A percentile compares a stretch with the other conserved stretches of the same genome.
Conservation (phyloP, 2,113 vertebrate genomes). For the Eudyptes chrysolophus region DNA sequence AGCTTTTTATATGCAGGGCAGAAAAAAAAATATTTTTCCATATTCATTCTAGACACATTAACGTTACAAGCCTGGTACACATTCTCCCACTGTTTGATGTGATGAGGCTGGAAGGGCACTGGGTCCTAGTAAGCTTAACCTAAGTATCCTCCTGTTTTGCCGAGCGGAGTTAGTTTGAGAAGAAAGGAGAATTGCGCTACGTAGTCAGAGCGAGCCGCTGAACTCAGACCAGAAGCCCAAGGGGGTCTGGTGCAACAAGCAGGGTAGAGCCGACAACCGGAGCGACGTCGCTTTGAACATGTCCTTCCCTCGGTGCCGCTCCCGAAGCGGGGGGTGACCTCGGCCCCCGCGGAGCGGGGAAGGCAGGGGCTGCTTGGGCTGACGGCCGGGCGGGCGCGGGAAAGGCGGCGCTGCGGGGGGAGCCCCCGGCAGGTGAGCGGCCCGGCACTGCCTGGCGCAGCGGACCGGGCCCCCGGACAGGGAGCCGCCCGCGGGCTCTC, state of each 20-base stretch:
- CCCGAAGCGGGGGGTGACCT: background rate
- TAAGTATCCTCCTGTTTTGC: background rate
- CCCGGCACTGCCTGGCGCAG: background rate
- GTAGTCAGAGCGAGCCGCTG: background rate
- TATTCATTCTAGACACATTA: background rate
- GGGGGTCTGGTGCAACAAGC: background rate
- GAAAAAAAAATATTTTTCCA: background rate
- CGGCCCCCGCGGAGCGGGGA: background rate
- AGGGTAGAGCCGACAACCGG: background rate
- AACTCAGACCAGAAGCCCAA: background rate
- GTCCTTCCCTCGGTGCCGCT: background rate
- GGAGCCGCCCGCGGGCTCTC: background rate
- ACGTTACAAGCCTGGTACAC: accelerated
- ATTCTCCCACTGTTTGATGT: background rate
- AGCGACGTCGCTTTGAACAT: background rate
- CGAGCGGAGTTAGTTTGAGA: background rate
- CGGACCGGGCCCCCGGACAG: background rate
- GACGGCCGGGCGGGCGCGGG: background rate
- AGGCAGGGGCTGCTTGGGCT: background rate
- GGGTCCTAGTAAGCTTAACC: background rate
- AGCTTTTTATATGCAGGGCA: background rate
- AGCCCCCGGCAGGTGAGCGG: background rate
- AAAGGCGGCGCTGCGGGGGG: background rate
- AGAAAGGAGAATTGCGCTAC: background rate
- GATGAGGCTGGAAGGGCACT: background rate